Base-by-base conservation (phyloP, 2,888 invertebrate genomes). In the Machimus atricapillus region DNA sequence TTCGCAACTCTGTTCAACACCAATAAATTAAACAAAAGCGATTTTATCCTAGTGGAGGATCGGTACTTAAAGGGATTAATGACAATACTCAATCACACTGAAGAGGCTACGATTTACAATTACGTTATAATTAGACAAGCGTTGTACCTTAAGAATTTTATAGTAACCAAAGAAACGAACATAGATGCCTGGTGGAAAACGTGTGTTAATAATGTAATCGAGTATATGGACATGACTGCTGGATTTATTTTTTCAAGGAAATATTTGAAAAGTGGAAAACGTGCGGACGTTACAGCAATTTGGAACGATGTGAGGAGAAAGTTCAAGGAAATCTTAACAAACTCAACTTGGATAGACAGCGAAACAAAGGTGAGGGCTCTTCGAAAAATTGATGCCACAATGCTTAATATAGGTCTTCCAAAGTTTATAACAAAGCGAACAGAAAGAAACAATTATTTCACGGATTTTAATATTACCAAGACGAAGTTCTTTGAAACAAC, bases 161-260 rank as follows among this genome's bases (percentile, higher is more conserved):
- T 77, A 19, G n/a, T 46, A 23, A 2, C 52, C 46, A n/a, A 73
- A 82, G 3, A 43, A 56, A 77, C 19, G 58, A 12, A 52, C 34
- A 7, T 56, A 58, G 34, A 43, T 87, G 12, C 43, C 83, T 56
- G 87, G 85, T 98, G 98, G 98, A 93, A 97, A 89, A 96, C 96
- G 89, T 98, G 98, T 90, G 96, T 98, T 1, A 95, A 95, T 6
- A 97, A 97, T 89, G 97, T 97, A 2, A 97, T 96, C 90, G 96
- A 95, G 90, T 96, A 96, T 86, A 93, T 97, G 94, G 95, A 96
- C n/a, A 97, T 97, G 91, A 19, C 77, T 12, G 77, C 37, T 9
- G 46, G 56, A 7, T 6, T 40, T 46, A 96, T 97, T 95, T 97
- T 97, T 89, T 58, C 86, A 1, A 37, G 23, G 5, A 46, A 56